Evolutionary conservation across 2,888 invertebrate genomes (phyloP).

Genomic region (Cylloceria caligata): DNA sequence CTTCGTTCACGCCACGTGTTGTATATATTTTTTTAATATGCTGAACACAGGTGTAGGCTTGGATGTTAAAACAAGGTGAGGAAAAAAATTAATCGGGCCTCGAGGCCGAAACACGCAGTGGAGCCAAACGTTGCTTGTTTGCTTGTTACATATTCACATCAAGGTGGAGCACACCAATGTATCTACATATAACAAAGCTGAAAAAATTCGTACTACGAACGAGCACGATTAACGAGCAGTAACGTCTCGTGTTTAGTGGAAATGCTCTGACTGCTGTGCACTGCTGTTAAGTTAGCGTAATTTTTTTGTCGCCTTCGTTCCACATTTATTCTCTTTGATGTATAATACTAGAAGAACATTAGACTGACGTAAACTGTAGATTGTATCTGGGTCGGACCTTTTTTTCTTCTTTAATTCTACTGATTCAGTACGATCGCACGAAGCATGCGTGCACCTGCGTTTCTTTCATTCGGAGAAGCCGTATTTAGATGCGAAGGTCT

Average conservation of each 20-base stretch:
- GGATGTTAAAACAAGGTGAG: constrained; percentile 11
- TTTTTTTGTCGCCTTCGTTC: constrained; percentile 39
- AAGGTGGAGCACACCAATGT: too few species aligned
- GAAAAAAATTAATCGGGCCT: constrained; percentile 35
- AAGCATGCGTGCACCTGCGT: constrained; percentile 7
- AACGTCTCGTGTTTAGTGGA: constrained; percentile 23
- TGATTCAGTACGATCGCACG: not conserved
- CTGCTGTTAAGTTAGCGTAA: constrained; percentile 4
- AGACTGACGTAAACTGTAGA: not conserved
- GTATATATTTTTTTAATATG: constrained; percentile 23
- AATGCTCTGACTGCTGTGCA: constrained; percentile 7
- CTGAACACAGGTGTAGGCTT: constrained; percentile 18
- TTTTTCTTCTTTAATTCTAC: not conserved
- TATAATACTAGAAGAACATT: constrained; percentile 4
- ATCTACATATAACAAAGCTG: constrained; percentile 34
- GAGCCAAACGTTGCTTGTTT: constrained; percentile 9
- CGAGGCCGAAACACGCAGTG: constrained; percentile 37
- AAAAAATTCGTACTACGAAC: constrained; percentile 37
- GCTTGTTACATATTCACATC: not conserved
- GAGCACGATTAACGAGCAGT: constrained; percentile 32
- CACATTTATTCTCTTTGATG: constrained; percentile 22
- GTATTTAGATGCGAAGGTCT: constrained; percentile 18
- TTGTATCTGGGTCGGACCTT: constrained; percentile 26
- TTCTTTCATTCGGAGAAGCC: constrained; percentile 24
- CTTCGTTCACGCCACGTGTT: constrained; percentile 24